A percentile compares a stretch with the other conserved stretches of the same genome.
These are phyloP conservation scores for Chaetops frenatus DNA, from an alignment of 2,113 vertebrate species.

Conservation along the genomic window DNA sequence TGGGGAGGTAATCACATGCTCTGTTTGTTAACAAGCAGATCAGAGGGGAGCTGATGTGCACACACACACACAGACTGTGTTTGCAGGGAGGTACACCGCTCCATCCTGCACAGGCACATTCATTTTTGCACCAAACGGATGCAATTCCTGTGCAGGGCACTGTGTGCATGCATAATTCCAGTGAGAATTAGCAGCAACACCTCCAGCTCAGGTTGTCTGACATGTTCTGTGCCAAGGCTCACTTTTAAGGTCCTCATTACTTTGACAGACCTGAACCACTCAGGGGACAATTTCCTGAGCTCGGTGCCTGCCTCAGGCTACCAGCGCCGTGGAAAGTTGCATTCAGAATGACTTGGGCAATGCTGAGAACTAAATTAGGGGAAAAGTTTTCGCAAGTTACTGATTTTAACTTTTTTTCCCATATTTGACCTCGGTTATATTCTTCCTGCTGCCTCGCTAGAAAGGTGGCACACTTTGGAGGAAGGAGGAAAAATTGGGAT, in stretches of 20 bases:
- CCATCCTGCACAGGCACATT: not conserved
- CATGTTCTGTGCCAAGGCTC: not conserved
- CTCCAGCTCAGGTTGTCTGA: conserved; percentile 12
- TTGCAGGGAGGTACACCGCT: not conserved
- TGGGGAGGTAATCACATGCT: not conserved
- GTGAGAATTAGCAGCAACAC: not conserved
- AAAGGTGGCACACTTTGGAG: not conserved
- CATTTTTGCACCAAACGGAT: not conserved
- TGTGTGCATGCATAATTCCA: not conserved
- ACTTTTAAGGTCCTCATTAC: conserved; percentile 39
- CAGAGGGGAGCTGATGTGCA: not conserved
- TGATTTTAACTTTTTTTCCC: not conserved
- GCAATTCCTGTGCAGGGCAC: not conserved
- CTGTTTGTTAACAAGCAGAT: not conserved
- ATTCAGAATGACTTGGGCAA: not conserved
- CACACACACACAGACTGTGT: not conserved
- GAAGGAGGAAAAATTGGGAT: not conserved
- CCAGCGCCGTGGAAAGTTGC: not conserved
- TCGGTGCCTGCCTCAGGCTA: not conserved
- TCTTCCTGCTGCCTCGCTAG: not conserved
- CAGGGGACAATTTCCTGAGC: not conserved
- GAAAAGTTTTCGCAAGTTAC: not conserved
- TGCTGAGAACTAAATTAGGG: conserved; percentile 34
- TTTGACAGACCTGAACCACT: conserved; percentile 15
- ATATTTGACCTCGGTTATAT: not conserved